phyloP scores from a whole-genome alignment of 2,888 invertebrate genomes.

The Agrochola lychnidis region DNA sequence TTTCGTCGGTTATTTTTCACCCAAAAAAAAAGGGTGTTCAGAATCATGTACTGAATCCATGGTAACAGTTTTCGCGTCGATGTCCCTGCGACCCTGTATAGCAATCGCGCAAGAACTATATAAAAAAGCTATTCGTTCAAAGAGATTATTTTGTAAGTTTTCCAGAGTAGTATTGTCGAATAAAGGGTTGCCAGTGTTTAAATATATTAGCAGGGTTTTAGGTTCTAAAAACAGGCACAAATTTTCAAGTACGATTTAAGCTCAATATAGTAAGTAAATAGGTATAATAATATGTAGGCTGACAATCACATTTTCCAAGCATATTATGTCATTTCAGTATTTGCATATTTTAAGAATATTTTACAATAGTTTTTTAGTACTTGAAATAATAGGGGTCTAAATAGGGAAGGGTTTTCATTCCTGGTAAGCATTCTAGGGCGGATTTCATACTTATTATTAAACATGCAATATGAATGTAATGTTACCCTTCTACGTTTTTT shows the following conservation, averaged over 20 bases:
- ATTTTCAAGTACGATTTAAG: conserved; percentile 4
- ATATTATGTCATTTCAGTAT: background rate
- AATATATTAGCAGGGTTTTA: conserved; percentile 25
- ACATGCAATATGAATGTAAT: conserved; percentile 53
- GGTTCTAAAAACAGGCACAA: conserved; percentile 28
- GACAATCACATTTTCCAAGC: conserved; percentile 21
- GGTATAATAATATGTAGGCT: background rate
- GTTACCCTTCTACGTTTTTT: conserved; percentile 89
- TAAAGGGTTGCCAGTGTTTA: conserved; percentile 26
- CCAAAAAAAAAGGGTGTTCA: too few relatives aligned
- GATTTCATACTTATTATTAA: conserved; percentile 26
- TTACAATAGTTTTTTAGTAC: background rate
- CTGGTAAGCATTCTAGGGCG: conserved; percentile 46
- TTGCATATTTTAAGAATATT: background rate
- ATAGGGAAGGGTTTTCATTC: conserved; percentile 20
- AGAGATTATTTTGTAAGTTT: background rate
- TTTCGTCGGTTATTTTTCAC: too few relatives aligned
- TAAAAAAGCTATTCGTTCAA: background rate
- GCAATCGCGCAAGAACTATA: too few relatives aligned
- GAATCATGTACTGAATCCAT: too few relatives aligned
- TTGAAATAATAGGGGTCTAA: background rate
- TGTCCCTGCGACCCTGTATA: too few relatives aligned
- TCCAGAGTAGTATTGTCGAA: background rate
- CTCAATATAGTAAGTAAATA: conserved; percentile 7
- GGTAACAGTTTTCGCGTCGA: too few relatives aligned